These are phyloP conservation scores for Arion vulgaris DNA, from an alignment of 1,140 invertebrate genomes.

Conservation along the genomic window DNA sequence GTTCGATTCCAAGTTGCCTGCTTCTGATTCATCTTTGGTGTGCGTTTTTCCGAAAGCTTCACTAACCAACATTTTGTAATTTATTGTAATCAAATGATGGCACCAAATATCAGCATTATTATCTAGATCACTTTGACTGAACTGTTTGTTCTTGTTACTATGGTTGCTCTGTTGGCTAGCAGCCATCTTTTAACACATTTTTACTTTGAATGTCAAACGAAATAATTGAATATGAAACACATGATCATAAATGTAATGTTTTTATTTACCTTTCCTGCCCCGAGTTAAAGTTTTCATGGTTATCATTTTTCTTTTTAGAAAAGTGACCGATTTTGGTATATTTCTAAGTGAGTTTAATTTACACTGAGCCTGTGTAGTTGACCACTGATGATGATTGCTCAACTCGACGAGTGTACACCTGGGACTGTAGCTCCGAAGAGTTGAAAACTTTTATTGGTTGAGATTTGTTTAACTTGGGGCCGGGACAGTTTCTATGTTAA, in stretches of 20 bases:
- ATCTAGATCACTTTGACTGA: too few relatives aligned
- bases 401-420: slow-evolving; percentile 4
- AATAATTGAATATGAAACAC: not conserved
- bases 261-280: not conserved
- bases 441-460: not conserved
- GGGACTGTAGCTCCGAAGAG: slow-evolving; percentile 1
- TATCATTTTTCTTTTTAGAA: not conserved
- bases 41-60: too few relatives aligned
- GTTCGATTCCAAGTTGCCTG: too few relatives aligned
- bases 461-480: not conserved
- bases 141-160: too few relatives aligned
- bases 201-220: slow-evolving; percentile 1
- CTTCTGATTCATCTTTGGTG: too few relatives aligned
- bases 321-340: not conserved
- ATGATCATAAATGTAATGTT: not conserved
- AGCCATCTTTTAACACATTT: not conserved
- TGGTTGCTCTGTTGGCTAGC: not conserved
- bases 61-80: too few relatives aligned
- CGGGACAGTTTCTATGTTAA: not conserved
- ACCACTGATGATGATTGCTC: not conserved
- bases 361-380: slow-evolving; percentile 2
- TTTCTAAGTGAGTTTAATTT: not conserved
- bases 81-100: too few relatives aligned
- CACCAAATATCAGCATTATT: too few relatives aligned
- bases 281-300: not conserved